A percentile compares a stretch with the other conserved stretches of the same genome.
Conservation (phyloP, 1,140 invertebrate species). For the Leptinotarsa lineolata region DNA sequence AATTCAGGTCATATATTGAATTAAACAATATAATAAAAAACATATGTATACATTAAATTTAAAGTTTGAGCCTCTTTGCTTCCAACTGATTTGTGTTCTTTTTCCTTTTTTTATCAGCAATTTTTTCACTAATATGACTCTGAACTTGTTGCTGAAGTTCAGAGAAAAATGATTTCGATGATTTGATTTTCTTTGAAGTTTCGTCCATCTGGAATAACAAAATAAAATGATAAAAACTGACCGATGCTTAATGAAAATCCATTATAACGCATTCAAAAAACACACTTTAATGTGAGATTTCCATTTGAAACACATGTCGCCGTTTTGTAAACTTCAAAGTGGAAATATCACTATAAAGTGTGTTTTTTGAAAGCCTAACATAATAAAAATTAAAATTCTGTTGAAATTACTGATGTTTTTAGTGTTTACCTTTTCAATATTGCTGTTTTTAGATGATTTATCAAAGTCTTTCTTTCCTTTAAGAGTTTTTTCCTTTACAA, state of each 20-base stretch:
- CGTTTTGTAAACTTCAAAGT: too few relatives aligned
- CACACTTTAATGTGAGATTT: too few relatives aligned
- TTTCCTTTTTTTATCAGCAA: slow-evolving; percentile 51
- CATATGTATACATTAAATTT: slow-evolving; percentile 26
- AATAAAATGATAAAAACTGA: too few relatives aligned
- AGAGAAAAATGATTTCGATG: slow-evolving; percentile 81
- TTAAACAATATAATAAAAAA: too few relatives aligned
- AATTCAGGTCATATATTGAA: too few relatives aligned
- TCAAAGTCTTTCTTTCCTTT: slow-evolving; percentile 61
- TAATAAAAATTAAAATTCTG: slow-evolving; percentile 18
- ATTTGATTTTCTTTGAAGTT: slow-evolving; percentile 67
- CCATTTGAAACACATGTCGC: too few relatives aligned
- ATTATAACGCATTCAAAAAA: too few relatives aligned
- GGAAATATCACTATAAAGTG: too few relatives aligned
- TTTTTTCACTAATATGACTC: slow-evolving; percentile 59
- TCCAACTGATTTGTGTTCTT: slow-evolving; percentile 46
- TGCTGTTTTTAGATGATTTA: slow-evolving; percentile 67
- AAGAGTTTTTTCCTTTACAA: slow-evolving; percentile 66
- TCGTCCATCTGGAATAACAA: slow-evolving; percentile 57
- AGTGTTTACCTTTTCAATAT: slow-evolving; percentile 62
- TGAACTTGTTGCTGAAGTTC: slow-evolving; percentile 76
- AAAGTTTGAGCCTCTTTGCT: slow-evolving; percentile 61
- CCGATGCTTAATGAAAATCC: too few relatives aligned
- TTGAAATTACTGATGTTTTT: not conserved
- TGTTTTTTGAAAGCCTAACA: too few relatives aligned